phyloP scores from a whole-genome alignment of 2,888 invertebrate species.

The Andrena chrysosceles region DNA sequence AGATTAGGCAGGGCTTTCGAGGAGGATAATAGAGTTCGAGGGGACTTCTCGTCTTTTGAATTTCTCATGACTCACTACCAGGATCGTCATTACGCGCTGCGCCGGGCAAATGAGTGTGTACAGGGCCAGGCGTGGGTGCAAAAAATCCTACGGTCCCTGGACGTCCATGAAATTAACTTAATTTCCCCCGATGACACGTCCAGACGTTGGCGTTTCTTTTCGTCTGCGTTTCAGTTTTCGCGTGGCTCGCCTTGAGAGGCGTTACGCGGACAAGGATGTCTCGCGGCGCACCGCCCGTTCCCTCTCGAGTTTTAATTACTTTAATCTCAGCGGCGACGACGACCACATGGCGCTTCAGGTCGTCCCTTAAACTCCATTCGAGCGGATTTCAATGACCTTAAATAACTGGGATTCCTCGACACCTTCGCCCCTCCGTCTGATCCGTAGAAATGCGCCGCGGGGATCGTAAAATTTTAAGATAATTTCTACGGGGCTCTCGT shows the following conservation, averaged over 20 bases:
- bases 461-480: slow-evolving; percentile 53
- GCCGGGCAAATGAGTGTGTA: slow-evolving; percentile 52
- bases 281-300: slow-evolving; percentile 30
- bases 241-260: slow-evolving; percentile 65
- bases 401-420: slow-evolving; percentile 63
- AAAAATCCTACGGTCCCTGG: slow-evolving; percentile 54
- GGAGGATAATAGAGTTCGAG: slow-evolving; percentile 33
- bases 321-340: slow-evolving; percentile 54
- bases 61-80: slow-evolving; percentile 61
- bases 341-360: slow-evolving; percentile 37
- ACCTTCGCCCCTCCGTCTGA: slow-evolving; percentile 45
- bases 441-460: slow-evolving; percentile 36
- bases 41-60: slow-evolving; percentile 41
- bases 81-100: slow-evolving; percentile 54
- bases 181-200: slow-evolving; percentile 70
- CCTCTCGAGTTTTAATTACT: slow-evolving; percentile 67
- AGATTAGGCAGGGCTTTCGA: slow-evolving; percentile 32
- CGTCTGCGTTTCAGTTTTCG: slow-evolving; percentile 67
- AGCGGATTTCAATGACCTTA: slow-evolving; percentile 52
- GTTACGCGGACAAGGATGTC: slow-evolving; percentile 60
- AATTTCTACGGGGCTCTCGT: slow-evolving; percentile 24
- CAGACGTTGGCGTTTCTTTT: slow-evolving; percentile 37
- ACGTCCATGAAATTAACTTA: slow-evolving; percentile 67
- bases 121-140: slow-evolving; percentile 56
- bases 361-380: slow-evolving; percentile 47